Percentiles rank a stretch among this genome's conserved stretches.
Conservation (phyloP, 2,113 vertebrate species). For the Platysternon megacephalum region DNA sequence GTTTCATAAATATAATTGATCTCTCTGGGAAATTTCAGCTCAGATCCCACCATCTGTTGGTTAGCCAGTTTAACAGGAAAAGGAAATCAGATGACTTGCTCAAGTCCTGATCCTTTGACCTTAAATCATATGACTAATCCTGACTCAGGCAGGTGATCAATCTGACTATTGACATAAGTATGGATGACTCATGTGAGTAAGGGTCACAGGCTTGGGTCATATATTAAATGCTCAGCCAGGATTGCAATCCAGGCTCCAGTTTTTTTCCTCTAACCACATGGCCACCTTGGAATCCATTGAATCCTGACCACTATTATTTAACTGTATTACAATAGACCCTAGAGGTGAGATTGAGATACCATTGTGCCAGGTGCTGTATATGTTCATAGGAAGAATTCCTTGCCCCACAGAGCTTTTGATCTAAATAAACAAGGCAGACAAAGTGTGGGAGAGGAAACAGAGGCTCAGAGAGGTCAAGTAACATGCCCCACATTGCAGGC, state of each 20-base stretch:
- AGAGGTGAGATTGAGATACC: not conserved
- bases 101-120: not conserved
- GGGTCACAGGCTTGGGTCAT: not conserved
- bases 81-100: not conserved
- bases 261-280: not conserved
- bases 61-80: not conserved
- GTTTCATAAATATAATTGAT: not conserved
- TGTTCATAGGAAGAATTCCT: too few species aligned
- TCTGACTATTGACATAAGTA: not conserved
- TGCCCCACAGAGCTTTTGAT: too few species aligned
- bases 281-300: not conserved
- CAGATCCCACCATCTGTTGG: not conserved
- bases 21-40: rapidly evolving
- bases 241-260: not conserved
- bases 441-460: too few species aligned
- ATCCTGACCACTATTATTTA: not conserved
- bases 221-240: not conserved
- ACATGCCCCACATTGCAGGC: too few species aligned
- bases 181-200: not conserved
- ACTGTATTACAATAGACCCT: not conserved
- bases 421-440: too few species aligned
- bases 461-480: too few species aligned
- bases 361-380: not conserved
- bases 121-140: not conserved
- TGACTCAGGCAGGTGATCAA: not conserved